A percentile compares a stretch with the other conserved stretches of the same genome.
phyloP scores from a whole-genome alignment of 2,888 invertebrate genomes.

The Myopa testacea region DNA sequence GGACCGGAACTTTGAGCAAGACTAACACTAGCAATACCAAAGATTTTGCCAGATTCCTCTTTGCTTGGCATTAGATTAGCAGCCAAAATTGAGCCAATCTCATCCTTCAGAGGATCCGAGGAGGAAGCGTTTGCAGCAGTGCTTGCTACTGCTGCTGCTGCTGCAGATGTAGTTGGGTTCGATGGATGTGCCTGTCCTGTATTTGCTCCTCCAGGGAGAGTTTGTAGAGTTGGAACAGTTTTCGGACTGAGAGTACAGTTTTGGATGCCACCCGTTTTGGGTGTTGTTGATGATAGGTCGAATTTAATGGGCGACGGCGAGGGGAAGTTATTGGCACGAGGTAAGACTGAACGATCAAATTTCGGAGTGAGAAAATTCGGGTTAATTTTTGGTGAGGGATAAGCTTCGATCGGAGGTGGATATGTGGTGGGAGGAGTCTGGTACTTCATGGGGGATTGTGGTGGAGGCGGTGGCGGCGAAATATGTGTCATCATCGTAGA shows the following conservation, averaged over 20 bases:
- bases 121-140: conserved; percentile 42
- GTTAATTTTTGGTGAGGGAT: conserved; percentile 68
- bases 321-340: conserved; percentile 57
- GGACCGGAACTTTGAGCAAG: conserved; percentile 68
- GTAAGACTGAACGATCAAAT: conserved; percentile 62
- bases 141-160: conserved; percentile 39
- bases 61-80: conserved; percentile 69
- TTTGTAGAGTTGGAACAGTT: conserved; percentile 40
- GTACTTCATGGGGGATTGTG: conserved; percentile 60
- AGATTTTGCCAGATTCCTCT: conserved; percentile 69
- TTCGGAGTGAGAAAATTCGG: conserved; percentile 67
- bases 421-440: conserved; percentile 66
- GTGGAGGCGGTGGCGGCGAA: conserved; percentile 45
- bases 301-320: conserved; percentile 59
- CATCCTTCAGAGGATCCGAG: conserved; percentile 64
- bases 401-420: conserved; percentile 66
- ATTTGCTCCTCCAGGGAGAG: conserved; percentile 25
- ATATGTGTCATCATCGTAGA: conserved; percentile 41
- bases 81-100: conserved; percentile 64
- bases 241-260: conserved; percentile 51
- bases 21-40: conserved; percentile 69
- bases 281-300: conserved; percentile 52
- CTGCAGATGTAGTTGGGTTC: conserved; percentile 32
- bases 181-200: conserved; percentile 15
- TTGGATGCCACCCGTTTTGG: conserved; percentile 34